Evolutionary conservation across 2,797 vertebrate species (phyloP), one percentile per base, ranked within the genome.

Genomic region (Taenioides sp.): DNA sequence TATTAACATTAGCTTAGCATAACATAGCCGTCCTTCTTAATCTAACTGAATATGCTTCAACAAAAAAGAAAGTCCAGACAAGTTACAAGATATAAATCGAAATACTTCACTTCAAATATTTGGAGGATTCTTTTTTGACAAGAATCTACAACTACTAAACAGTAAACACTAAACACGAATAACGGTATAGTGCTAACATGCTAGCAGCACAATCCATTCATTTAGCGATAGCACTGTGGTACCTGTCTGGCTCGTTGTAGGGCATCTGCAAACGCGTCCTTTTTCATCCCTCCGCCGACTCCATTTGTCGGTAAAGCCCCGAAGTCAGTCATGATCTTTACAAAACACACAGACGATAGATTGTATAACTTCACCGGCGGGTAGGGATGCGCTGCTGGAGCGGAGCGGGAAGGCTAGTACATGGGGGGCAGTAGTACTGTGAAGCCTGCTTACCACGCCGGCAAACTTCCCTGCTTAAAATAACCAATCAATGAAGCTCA

Each of bases 211-310:
- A 12, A 23, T 49, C 2, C 23, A 52, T 34, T 27, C 9, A 7
- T 2, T 27, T 6, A 7, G 31, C 1, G 11, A 9, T 11, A 65
- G 22, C 52, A 3, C 20, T 22, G 3, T 0, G 3, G 17, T 91
- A 98, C 97, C 97, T 97, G 96, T 90, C 97, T 92, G 78, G 97
- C 97, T 85, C 96, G 93, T 88, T 97, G 95, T 49, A 97, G 95
- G 0, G 97, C 97, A 81, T 98, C 97, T 2, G 96, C 97, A 83
- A 98, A 97, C 18, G 96, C 96, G 88, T 98, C 97, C 72, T 96
- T 97, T 80, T 96, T 96, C 80, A 95, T 93, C 54, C 94, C 95
- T 65, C 91, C 94, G n/a, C 92, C 89, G 78, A 95, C 91, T 68
- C 95, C 95, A 58, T 95, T 92, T 47, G 94, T 92, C 83, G 95